Percentiles rank a stretch among this genome's conserved stretches.
Evolutionary conservation across 2,797 vertebrate genomes (phyloP).

Genomic region (Dryobates pubescens): DNA sequence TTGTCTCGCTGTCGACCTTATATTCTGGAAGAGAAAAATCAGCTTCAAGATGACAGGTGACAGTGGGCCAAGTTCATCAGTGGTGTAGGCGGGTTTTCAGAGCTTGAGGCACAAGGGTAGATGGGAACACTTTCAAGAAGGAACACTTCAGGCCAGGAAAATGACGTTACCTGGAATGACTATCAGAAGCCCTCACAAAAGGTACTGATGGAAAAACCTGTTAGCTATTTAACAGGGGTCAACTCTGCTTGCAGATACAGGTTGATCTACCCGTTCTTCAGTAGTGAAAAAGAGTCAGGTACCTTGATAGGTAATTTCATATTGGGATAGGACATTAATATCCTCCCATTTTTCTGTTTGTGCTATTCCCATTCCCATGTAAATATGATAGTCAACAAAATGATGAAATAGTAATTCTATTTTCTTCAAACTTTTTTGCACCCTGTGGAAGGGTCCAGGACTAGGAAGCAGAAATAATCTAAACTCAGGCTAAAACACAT

Average conservation of each 20-base stretch:
- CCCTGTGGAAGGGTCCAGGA: not conserved
- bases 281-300: not conserved
- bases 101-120: not conserved
- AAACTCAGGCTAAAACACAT: not conserved
- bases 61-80: slow-evolving; percentile 13
- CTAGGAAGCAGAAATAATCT: not conserved
- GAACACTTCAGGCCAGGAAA: slow-evolving; percentile 1
- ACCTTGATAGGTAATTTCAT: not conserved
- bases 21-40: slow-evolving; percentile 44
- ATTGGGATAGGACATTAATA: not conserved
- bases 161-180: not conserved
- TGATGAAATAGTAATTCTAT: not conserved
- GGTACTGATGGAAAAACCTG: not conserved
- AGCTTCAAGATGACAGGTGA: slow-evolving; percentile 60
- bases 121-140: not conserved
- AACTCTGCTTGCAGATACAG: not conserved
- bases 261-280: not conserved
- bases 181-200: not conserved
- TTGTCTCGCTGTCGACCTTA: slow-evolving; percentile 31
- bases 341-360: not conserved
- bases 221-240: not conserved
- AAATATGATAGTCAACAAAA: not conserved
- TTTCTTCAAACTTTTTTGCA: not conserved
- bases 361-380: not conserved
- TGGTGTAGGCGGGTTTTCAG: not conserved